phyloP scores from a whole-genome alignment of 2,113 vertebrate species.

The Oncorhynchus mykiss region DNA sequence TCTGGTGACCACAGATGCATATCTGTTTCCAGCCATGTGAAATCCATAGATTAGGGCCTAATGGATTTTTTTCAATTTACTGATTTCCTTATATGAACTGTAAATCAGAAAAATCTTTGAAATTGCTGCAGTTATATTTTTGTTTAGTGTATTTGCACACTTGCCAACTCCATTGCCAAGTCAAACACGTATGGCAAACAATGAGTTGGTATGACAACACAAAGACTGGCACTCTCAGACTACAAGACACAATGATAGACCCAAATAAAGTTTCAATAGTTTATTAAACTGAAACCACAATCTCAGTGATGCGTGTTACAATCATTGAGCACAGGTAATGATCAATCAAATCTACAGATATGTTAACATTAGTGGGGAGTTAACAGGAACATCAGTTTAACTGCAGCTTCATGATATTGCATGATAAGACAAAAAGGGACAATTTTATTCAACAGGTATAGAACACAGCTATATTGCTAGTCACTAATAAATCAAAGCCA shows the following conservation, averaged over 20 bases:
- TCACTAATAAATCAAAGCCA: not conserved
- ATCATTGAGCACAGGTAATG: constrained; percentile 72
- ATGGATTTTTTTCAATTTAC: too few relatives aligned
- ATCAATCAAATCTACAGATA: constrained; percentile 77
- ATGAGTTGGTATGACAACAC: too few relatives aligned
- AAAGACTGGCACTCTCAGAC: not conserved
- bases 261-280: constrained; percentile 72
- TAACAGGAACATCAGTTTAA: constrained; percentile 70
- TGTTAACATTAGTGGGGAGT: too few relatives aligned
- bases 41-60: too few relatives aligned
- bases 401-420: constrained; percentile 82
- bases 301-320: constrained; percentile 76
- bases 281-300: constrained; percentile 93
- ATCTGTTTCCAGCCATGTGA: too few relatives aligned
- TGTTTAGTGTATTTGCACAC: too few relatives aligned
- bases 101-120: too few relatives aligned
- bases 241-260: constrained; percentile 36
- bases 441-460: constrained; percentile 10
- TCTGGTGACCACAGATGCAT: too few relatives aligned
- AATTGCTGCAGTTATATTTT: too few relatives aligned
- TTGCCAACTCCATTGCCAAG: too few relatives aligned
- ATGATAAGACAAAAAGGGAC: constrained; percentile 38
- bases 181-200: too few relatives aligned
- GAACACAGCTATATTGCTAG: constrained; percentile 53
- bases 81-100: too few relatives aligned